These are phyloP conservation scores for Chaetoderma sp. DNA, from an alignment of 2,888 invertebrate species.

Conservation along the genomic window DNA sequence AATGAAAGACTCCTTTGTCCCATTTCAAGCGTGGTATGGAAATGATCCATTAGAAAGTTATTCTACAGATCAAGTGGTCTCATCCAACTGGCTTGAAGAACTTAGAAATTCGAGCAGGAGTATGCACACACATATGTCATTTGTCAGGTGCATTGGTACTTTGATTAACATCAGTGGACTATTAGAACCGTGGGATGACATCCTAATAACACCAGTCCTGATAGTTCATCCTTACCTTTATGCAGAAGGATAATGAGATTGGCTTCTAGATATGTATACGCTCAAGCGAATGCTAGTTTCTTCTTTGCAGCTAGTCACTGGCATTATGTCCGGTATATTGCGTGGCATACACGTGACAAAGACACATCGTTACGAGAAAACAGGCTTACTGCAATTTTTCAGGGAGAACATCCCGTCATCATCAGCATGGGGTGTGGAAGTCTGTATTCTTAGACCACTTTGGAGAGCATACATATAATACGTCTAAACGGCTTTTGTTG, in stretches of 20 bases:
- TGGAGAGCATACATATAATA: conserved; percentile 14
- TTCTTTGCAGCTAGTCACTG: too few relatives aligned
- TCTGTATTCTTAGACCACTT: conserved; percentile 14
- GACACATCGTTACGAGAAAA: neutral
- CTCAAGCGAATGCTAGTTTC: conserved; percentile 16
- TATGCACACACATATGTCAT: neutral
- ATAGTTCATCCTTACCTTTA: conserved; percentile 5
- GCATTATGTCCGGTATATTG: too few relatives aligned
- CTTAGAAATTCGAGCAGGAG: conserved; percentile 21
- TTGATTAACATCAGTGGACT: conserved; percentile 8
- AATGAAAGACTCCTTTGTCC: too few relatives aligned
- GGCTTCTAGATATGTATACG: conserved; percentile 13
- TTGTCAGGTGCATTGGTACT: neutral
- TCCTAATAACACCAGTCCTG: neutral
- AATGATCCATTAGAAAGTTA: too few relatives aligned
- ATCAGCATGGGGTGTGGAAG: conserved; percentile 15
- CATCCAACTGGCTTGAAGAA: conserved; percentile 11
- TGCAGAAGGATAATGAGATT: conserved; percentile 17
- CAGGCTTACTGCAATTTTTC: neutral
- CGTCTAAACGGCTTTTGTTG: conserved; percentile 6
- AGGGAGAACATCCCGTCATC: conserved; percentile 15
- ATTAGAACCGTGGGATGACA: conserved; percentile 10
- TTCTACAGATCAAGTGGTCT: conserved; percentile 22
- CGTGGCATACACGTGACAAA: too few relatives aligned
- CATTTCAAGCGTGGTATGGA: too few relatives aligned